Percentiles rank a stretch among this genome's conserved stretches.
phyloP scores from a whole-genome alignment of 2,797 vertebrate genomes.

The Centropyge bicolor region DNA sequence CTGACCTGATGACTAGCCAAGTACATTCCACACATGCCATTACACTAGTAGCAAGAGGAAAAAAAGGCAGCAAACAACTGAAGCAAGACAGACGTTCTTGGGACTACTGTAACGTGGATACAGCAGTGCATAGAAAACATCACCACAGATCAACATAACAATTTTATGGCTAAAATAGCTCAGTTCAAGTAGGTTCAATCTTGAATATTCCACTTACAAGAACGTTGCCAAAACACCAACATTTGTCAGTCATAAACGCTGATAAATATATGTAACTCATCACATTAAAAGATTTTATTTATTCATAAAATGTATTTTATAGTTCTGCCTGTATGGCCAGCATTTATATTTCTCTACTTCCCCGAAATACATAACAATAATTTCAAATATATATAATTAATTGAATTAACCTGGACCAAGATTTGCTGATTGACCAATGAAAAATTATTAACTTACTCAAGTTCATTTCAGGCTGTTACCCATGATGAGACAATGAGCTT shows the following conservation, averaged over 20 bases:
- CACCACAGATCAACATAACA: background rate
- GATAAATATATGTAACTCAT: background rate
- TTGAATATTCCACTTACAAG: background rate
- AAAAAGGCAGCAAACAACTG: constrained; percentile 54
- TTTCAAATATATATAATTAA: background rate
- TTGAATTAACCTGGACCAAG: background rate
- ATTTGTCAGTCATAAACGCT: background rate
- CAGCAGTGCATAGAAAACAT: background rate
- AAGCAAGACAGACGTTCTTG: constrained; percentile 31
- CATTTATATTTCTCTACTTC: background rate
- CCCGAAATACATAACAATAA: background rate
- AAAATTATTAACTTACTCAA: background rate
- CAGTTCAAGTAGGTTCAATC: background rate
- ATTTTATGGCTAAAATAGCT: background rate
- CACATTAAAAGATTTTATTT: background rate
- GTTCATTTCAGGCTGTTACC: background rate
- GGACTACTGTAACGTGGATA: constrained; percentile 7
- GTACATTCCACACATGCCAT: constrained; percentile 83
- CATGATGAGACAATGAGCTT: background rate
- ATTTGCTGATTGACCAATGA: background rate
- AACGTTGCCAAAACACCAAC: background rate
- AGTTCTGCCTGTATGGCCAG: background rate
- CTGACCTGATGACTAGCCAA: constrained; percentile 71
- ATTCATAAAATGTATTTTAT: background rate
- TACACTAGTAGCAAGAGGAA: constrained; percentile 59